Evolutionary conservation across 2,113 vertebrate species (phyloP).

Genomic region (Dicentrarchus labrax): DNA sequence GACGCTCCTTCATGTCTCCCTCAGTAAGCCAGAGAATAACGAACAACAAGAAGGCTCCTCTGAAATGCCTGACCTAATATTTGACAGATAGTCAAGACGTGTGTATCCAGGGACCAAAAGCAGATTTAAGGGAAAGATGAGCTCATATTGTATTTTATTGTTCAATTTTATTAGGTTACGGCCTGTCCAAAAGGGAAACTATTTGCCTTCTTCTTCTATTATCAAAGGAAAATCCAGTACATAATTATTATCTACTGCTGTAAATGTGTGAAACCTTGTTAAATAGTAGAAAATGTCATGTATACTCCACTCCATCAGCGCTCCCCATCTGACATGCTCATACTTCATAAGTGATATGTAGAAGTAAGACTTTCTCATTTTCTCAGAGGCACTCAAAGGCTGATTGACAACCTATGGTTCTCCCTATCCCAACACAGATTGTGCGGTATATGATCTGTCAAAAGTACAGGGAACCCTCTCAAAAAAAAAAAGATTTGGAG

Average conservation of each 20-base stretch:
- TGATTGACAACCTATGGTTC: constrained; percentile 3
- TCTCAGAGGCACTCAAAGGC: neutral
- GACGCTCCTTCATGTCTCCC: constrained; percentile 71
- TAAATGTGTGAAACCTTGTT: constrained; percentile 25
- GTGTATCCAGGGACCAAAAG: constrained; percentile 61
- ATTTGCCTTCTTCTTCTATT: constrained; percentile 21
- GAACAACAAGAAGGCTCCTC: constrained; percentile 66
- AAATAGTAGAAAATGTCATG: neutral
- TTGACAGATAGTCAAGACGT: constrained; percentile 76
- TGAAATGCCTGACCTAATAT: constrained; percentile 77
- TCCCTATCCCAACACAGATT: neutral
- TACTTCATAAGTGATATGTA: neutral
- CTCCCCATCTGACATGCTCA: constrained; percentile 2
- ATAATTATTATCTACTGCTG: neutral
- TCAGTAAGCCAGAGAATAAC: constrained; percentile 65
- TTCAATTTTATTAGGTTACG: constrained; percentile 48
- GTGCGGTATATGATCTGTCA: neutral
- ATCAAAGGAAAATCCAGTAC: constrained; percentile 26
- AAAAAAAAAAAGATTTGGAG: constrained; percentile 12
- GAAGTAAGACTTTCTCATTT: neutral
- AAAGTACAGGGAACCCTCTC: constrained; percentile 46
- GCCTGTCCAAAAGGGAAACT: constrained; percentile 19
- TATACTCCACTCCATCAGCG: neutral
- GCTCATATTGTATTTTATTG: constrained; percentile 51
- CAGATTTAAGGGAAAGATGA: constrained; percentile 51